Evolutionary conservation across 2,888 invertebrate genomes (phyloP).

Genomic region (Coecobrya sp.): DNA sequence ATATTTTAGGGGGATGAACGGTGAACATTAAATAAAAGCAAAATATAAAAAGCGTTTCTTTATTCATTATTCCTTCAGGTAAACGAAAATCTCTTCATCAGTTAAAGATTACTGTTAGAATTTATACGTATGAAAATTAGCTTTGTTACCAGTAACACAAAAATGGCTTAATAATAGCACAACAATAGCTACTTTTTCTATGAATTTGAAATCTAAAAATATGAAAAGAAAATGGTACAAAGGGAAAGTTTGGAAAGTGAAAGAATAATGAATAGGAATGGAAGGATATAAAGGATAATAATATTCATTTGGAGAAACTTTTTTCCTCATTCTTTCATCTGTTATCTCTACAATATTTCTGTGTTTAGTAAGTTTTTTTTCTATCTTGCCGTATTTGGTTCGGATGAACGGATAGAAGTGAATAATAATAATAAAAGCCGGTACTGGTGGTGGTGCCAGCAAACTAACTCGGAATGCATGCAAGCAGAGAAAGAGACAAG

Average conservation of each 20-base stretch:
- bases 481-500: neutral
- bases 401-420: conserved; percentile 34
- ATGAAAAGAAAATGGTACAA: neutral
- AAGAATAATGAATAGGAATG: conserved; percentile 1
- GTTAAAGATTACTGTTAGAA: too few relatives aligned
- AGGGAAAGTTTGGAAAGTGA: neutral
- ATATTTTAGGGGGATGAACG: neutral
- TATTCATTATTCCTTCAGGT: neutral
- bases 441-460: conserved; percentile 35
- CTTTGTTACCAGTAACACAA: neutral
- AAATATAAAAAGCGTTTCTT: neutral
- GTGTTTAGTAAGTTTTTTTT: neutral
- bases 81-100: neutral
- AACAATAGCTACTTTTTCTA: neutral
- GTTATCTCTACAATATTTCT: neutral
- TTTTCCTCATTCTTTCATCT: neutral
- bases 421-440: conserved; percentile 29
- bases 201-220: neutral
- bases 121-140: neutral
- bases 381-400: neutral
- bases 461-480: conserved; percentile 23
- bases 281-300: neutral
- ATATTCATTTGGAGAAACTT: conserved; percentile 34
- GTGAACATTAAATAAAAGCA: neutral
- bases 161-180: neutral